A percentile compares a stretch with the other conserved stretches of the same genome.
These are phyloP conservation scores for Dyspetes luteomarginatus DNA, from an alignment of 2,888 invertebrate species.

Conservation along the genomic window DNA sequence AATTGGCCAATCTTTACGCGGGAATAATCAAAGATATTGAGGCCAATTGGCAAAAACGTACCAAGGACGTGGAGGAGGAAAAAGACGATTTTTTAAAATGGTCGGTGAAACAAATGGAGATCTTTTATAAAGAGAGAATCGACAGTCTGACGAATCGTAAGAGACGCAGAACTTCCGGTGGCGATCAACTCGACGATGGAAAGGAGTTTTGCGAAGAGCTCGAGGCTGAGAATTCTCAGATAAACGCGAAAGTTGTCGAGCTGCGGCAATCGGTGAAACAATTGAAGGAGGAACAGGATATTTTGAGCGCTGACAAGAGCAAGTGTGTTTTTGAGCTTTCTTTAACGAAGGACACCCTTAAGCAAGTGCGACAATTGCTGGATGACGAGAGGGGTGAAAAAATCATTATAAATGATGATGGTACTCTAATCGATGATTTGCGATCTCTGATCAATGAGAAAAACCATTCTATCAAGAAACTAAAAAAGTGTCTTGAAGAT, in stretches of 20 bases:
- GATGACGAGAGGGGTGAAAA: slow-evolving; percentile 55
- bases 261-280: slow-evolving; percentile 67
- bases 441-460: slow-evolving; percentile 63
- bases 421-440: slow-evolving; percentile 56
- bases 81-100: slow-evolving; percentile 72
- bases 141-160: slow-evolving; percentile 70
- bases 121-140: slow-evolving; percentile 74
- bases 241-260: slow-evolving; percentile 66
- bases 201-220: slow-evolving; percentile 62
- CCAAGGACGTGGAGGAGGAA: slow-evolving; percentile 71
- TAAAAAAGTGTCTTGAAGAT: slow-evolving; percentile 53
- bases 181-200: slow-evolving; percentile 66
- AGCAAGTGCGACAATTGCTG: slow-evolving; percentile 63
- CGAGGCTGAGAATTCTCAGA: slow-evolving; percentile 68
- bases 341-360: slow-evolving; percentile 69
- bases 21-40: slow-evolving; percentile 73
- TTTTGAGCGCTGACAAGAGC: slow-evolving; percentile 70
- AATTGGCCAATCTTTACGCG: slow-evolving; percentile 72
- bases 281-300: slow-evolving; percentile 69
- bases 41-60: slow-evolving; percentile 73
- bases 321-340: slow-evolving; percentile 69
- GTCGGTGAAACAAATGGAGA: slow-evolving; percentile 74
- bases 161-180: slow-evolving; percentile 68
- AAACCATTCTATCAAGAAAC: slow-evolving; percentile 43
- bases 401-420: slow-evolving; percentile 3